Conservation (phyloP, 2,113 vertebrate species). For the Datnioides undecimradiatus region DNA sequence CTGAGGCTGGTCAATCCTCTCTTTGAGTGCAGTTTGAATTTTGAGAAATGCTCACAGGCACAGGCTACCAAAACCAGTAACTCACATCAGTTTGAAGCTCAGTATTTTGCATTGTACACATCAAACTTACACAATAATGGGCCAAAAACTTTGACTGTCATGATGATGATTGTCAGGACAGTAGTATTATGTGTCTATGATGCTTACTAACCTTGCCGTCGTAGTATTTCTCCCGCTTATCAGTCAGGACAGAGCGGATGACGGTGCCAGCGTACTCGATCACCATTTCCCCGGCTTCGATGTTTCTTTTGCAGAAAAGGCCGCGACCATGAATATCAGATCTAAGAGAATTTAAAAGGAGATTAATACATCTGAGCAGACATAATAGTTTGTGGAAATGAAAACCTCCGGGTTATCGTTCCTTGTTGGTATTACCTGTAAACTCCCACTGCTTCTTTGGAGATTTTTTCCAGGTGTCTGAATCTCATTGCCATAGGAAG, state of each 20-base stretch:
- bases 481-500: slow-evolving; percentile 95
- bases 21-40: too few species aligned
- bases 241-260: slow-evolving; percentile 91
- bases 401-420: accelerated
- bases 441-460: slow-evolving; percentile 95
- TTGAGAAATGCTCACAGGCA: too few species aligned
- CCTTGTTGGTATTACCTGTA: slow-evolving; percentile 84
- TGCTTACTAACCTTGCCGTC: slow-evolving; percentile 88
- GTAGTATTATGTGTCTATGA: background rate
- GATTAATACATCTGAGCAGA: background rate
- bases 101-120: background rate
- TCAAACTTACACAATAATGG: background rate
- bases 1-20: too few species aligned
- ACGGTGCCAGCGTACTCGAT: slow-evolving; percentile 93
- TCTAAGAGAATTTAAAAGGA: slow-evolving; percentile 63
- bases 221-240: slow-evolving; percentile 93
- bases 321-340: slow-evolving; percentile 92
- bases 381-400: background rate
- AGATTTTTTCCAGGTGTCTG: slow-evolving; percentile 92
- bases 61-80: too few species aligned
- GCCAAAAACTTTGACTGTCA: background rate
- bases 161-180: background rate
- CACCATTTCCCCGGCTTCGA: slow-evolving; percentile 94
- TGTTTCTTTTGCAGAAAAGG: slow-evolving; percentile 93
- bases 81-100: background rate